Conservation (phyloP, 2,797 vertebrate species). For the Clangula hyemalis region DNA sequence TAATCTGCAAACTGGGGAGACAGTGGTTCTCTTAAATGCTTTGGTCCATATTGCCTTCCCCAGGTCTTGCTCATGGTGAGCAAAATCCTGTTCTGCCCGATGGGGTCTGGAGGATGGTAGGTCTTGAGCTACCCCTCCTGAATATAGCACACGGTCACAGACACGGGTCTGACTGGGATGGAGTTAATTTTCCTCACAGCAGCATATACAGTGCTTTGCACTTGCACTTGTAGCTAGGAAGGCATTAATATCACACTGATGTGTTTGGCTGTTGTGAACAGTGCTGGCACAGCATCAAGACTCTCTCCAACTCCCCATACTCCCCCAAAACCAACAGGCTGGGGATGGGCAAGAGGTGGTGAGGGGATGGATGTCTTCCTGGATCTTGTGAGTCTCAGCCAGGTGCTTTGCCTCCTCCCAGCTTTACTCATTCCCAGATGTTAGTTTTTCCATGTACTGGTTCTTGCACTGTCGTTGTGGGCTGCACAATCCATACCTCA, state of each 20-base stretch:
- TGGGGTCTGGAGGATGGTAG: background rate
- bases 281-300: no score
- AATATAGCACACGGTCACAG: background rate
- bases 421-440: fast-evolving
- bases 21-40: background rate
- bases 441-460: background rate
- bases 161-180: no score
- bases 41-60: background rate
- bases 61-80: background rate
- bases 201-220: no score
- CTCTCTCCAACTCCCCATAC: no score
- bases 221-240: no score
- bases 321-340: no score
- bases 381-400: no score
- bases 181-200: no score
- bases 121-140: background rate
- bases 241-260: no score
- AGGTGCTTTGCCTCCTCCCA: background rate
- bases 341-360: no score
- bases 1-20: background rate
- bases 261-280: no score
- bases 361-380: background rate
- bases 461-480: background rate
- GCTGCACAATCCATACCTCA: background rate
- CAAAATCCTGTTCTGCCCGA: background rate